Evolutionary conservation across 1,140 invertebrate genomes (phyloP), one percentile per base, ranked within the genome.

Genomic region (Caenorhabditis brenneri): DNA sequence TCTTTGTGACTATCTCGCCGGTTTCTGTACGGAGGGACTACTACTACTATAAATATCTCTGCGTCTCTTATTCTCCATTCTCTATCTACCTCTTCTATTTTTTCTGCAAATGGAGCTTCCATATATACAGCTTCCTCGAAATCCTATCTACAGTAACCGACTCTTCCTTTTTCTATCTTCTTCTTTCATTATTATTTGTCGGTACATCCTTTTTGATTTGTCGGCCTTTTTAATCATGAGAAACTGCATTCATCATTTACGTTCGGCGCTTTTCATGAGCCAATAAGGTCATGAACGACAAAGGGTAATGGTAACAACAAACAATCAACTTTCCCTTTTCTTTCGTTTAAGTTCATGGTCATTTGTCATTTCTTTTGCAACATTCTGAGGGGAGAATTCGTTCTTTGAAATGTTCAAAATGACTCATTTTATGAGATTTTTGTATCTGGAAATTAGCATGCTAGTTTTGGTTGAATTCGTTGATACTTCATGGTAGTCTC

Each of bases 91-190:
- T 65, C 9, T 65, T 12, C 10, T 36, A 24, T 6, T 27, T 51
- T n/a, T 51, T 51, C 53, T 36, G 58, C 9, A 65, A n/a, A n/a
- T n/a, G n/a, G n/a, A n/a, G n/a, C n/a, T n/a, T n/a, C n/a, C n/a
- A n/a, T n/a, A n/a, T n/a, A n/a, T n/a, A n/a, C n/a, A n/a, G n/a
- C n/a, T n/a, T n/a, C n/a, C n/a, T n/a, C n/a, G n/a, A n/a, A n/a
- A n/a, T n/a, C n/a, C n/a, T n/a, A n/a, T n/a, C 49, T n/a, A 65
- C 31, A 29, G 60, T 65, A 65, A 65, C 36, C 60, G n/a, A n/a
- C 36, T 39, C 31, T 36, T 16, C 36, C 24, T 65, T 65, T 36
- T 39, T 16, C 31, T 16, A 65, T 27, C 16, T 36, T n/a, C n/a
- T 65, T 65, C 60, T 19, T n/a, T n/a, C n/a, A 29, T n/a, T 19